Conservation (phyloP, 2,888 invertebrate species). For the Magallana nippona region DNA sequence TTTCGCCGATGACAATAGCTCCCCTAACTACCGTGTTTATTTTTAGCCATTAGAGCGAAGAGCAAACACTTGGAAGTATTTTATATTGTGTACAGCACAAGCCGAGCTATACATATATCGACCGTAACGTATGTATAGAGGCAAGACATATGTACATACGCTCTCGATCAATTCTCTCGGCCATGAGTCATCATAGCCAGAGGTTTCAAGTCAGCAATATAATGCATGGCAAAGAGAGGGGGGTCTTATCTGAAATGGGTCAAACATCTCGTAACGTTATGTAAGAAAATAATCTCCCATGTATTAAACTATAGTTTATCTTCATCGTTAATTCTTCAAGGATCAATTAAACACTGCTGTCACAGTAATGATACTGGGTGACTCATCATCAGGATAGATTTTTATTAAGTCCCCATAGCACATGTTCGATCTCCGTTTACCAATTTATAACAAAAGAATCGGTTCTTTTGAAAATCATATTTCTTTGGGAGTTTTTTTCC, state of each 20-base stretch:
- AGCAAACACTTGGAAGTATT: constrained; percentile 27
- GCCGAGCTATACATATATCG: background rate
- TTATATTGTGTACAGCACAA: constrained; percentile 8
- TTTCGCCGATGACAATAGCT: background rate
- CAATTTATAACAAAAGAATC: background rate
- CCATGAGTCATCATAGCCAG: constrained; percentile 32
- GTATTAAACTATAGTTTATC: constrained; percentile 30
- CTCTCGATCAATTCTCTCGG: background rate
- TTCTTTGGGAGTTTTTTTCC: no score
- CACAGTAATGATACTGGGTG: constrained; percentile 4
- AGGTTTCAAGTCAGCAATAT: constrained; percentile 2
- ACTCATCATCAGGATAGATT: constrained; percentile 14
- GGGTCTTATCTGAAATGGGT: constrained; percentile 38
- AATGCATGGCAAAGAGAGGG: background rate
- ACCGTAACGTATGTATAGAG: constrained; percentile 3
- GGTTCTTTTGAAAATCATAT: no score
- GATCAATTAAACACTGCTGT: constrained; percentile 28
- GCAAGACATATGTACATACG: constrained; percentile 2
- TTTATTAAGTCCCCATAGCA: background rate
- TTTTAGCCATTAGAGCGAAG: constrained; percentile 21
- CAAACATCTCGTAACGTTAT: constrained; percentile 32
- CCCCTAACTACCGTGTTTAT: constrained; percentile 27
- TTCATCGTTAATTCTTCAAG: constrained; percentile 16
- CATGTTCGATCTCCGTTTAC: background rate
- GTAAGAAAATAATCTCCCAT: constrained; percentile 22